phyloP scores from a whole-genome alignment of 2,888 invertebrate species.

The Stramonita haemastoma region DNA sequence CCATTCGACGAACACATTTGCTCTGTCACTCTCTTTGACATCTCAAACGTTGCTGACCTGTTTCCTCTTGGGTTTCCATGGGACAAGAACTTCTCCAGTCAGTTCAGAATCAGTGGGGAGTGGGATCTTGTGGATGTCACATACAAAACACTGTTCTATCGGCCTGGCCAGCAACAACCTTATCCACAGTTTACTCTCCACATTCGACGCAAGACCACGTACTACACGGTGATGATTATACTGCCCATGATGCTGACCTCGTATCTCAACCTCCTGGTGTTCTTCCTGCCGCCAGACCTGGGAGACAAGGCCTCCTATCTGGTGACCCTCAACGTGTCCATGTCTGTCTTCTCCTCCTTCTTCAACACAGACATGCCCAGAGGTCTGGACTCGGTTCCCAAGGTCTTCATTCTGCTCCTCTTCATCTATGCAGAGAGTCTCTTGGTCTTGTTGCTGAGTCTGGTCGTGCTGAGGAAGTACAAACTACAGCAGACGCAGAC shows the following conservation, averaged over 20 bases:
- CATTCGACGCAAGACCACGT: constrained; percentile 15
- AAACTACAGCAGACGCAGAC: not conserved
- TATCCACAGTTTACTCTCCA: not conserved
- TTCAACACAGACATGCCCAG: constrained; percentile 16
- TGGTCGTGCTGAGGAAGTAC: not conserved
- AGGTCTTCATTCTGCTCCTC: not conserved
- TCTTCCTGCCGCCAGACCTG: constrained; percentile 14
- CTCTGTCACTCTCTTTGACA: not conserved
- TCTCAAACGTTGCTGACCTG: not conserved
- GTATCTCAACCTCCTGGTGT: not conserved
- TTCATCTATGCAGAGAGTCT: not conserved
- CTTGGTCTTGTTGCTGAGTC: not conserved
- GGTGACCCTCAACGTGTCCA: not conserved
- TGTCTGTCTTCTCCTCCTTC: constrained; percentile 6
- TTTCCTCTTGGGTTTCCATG: not conserved
- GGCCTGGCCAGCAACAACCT: not conserved
- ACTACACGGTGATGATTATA: not conserved
- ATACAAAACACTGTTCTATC: not conserved
- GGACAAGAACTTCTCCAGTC: not conserved
- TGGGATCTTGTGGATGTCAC: not conserved
- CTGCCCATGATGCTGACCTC: not conserved
- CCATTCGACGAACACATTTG: constrained; percentile 9
- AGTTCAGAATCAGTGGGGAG: not conserved
- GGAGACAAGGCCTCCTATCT: constrained; percentile 25
- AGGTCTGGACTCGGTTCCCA: not conserved